Percentiles rank a stretch among this genome's conserved stretches.
These are phyloP conservation scores for Lycia hirtaria DNA, from an alignment of 2,888 invertebrate genomes.

Conservation along the genomic window DNA sequence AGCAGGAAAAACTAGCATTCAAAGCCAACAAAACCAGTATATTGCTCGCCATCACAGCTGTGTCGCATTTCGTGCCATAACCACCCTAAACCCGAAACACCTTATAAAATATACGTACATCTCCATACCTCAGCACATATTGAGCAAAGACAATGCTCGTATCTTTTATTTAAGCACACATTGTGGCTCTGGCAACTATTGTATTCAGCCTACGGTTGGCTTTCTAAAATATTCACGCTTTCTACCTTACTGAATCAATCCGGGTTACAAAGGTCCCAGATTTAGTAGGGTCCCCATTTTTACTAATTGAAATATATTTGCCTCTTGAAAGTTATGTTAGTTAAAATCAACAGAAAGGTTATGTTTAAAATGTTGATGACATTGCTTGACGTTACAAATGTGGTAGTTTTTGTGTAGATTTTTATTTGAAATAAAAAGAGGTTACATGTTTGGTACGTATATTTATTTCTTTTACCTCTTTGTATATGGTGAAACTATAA, in stretches of 20 bases:
- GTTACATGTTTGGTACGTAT: no score
- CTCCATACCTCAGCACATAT: constrained; percentile 7
- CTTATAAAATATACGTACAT: not conserved
- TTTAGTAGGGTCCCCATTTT: constrained; percentile 61
- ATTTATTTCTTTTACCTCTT: no score
- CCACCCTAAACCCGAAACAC: not conserved
- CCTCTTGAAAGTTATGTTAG: constrained; percentile 42
- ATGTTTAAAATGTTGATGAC: no score
- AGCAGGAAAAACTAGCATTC: not conserved
- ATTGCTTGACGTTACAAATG: no score
- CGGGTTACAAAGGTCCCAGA: constrained; percentile 52
- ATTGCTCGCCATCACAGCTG: constrained; percentile 29
- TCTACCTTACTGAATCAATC: constrained; percentile 68
- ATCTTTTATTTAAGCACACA: constrained; percentile 60
- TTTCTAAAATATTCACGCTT: constrained; percentile 64
- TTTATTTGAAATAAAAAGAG: no score
- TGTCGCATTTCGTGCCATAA: constrained; percentile 23
- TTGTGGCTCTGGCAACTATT: constrained; percentile 52
- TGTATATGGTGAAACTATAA: no score
- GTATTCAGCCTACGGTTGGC: constrained; percentile 50
- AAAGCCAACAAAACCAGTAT: constrained; percentile 1
- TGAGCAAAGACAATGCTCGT: constrained; percentile 50
- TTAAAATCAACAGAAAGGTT: constrained; percentile 8
- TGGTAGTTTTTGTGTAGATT: no score
- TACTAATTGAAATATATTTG: constrained; percentile 56